These are phyloP conservation scores for Pelagia noctiluca DNA, from an alignment of 30 jellyfish, hydroid and myxozoan genomes.

Conservation along the genomic window DNA sequence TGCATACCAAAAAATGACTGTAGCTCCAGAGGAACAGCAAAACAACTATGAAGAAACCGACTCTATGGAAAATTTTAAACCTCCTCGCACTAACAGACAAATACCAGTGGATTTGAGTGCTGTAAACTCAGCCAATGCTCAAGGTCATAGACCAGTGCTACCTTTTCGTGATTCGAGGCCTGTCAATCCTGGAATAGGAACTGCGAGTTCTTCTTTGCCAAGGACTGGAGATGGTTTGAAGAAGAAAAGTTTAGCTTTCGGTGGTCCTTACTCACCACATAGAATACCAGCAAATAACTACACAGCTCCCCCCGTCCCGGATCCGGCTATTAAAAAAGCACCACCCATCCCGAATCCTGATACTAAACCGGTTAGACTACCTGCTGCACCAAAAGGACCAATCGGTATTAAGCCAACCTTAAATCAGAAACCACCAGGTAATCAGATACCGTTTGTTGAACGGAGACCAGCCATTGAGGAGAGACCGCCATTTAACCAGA, in stretches of 20 bases:
- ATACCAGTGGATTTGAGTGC: background rate
- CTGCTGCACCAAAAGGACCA: background rate
- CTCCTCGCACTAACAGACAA: background rate
- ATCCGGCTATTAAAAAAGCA: background rate
- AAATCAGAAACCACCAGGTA: background rate
- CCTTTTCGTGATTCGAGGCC: no score
- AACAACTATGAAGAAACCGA: constrained; percentile 53
- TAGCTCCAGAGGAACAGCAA: background rate
- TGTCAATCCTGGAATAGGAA: no score
- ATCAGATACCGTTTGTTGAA: no score
- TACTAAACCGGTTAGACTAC: constrained; percentile 27
- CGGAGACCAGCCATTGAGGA: no score
- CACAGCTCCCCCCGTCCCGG: background rate
- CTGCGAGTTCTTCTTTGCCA: no score
- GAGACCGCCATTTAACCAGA: no score
- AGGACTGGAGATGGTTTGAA: no score
- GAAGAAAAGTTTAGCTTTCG: no score
- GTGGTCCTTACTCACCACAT: constrained; percentile 5
- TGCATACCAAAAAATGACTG: constrained; percentile 10
- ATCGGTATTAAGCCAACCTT: background rate
- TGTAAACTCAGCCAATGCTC: background rate
- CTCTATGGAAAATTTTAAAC: background rate
- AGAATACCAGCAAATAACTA: constrained; percentile 11
- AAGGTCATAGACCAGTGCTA: no score
- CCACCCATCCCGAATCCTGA: constrained; percentile 57